These are phyloP conservation scores for Julus scanicus DNA, from an alignment of 2,888 invertebrate genomes.

Conservation along the genomic window DNA sequence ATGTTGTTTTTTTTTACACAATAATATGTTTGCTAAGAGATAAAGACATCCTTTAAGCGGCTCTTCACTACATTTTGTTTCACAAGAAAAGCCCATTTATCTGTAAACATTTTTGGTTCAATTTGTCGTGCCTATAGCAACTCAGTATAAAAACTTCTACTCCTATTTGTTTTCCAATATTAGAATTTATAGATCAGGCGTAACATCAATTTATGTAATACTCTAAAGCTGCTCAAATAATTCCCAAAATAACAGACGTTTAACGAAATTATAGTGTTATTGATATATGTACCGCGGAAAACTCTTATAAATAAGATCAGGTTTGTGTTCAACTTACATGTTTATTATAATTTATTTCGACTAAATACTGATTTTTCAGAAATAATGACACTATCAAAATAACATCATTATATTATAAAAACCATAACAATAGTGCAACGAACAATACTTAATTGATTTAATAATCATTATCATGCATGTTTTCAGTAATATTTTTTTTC, in stretches of 20 bases:
- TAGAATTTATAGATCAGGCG: background rate
- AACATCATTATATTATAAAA: no score
- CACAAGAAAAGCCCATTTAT: slow-evolving; percentile 17
- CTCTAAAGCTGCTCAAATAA: background rate
- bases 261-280: background rate
- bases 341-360: no score
- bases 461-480: no score
- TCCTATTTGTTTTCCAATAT: background rate
- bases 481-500: no score
- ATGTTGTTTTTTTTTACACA: background rate
- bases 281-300: no score
- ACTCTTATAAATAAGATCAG: no score
- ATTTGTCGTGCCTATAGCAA: background rate
- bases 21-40: background rate
- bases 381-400: no score
- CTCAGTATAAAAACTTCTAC: background rate
- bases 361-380: no score
- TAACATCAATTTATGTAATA: background rate
- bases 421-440: no score
- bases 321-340: no score
- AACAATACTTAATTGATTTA: no score
- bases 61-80: slow-evolving; percentile 8
- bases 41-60: background rate
- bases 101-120: background rate
- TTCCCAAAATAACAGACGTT: background rate